Conservation (phyloP, 2,113 vertebrate genomes). For the Gasterosteus aculeatus region DNA sequence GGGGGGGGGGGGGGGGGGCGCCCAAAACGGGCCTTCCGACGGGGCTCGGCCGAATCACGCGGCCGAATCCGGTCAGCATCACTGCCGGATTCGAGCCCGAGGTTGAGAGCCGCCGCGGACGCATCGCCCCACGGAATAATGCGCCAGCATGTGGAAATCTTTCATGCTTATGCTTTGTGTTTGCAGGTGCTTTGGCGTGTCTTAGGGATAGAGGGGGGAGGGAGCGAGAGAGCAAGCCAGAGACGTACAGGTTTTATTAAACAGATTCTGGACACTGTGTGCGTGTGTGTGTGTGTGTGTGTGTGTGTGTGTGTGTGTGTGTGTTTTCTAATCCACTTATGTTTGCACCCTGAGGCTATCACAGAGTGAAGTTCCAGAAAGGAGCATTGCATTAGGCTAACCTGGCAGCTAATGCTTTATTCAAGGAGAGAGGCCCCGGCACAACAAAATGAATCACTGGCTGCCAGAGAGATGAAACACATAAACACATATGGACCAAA, state of each 20-base stretch:
- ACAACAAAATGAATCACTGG: conserved; percentile 53
- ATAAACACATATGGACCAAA: conserved; percentile 34
- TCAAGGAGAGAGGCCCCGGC: conserved; percentile 32
- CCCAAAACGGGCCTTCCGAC: neutral
- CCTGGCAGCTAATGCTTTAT: conserved; percentile 61
- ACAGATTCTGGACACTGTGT: conserved; percentile 16
- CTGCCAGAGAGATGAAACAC: conserved; percentile 38
- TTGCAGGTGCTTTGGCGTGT: conserved; percentile 15
- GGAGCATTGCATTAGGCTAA: conserved; percentile 61
- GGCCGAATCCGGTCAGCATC: conserved; percentile 43
- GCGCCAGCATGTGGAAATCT: conserved; percentile 13
- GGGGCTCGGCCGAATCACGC: conserved; percentile 6
- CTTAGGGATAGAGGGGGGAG: neutral
- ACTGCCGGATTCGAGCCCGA: conserved; percentile 8
- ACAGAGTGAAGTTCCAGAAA: conserved; percentile 53
- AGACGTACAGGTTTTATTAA: conserved; percentile 40
- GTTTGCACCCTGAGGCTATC: conserved; percentile 63
- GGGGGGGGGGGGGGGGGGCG: too few relatives aligned
- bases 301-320: conserved; percentile 3
- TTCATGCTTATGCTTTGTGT: conserved; percentile 24
- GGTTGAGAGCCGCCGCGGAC: conserved; percentile 12
- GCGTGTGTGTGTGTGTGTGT: too few relatives aligned
- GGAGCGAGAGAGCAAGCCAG: neutral
- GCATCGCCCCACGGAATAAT: conserved; percentile 3
- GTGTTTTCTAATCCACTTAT: conserved; percentile 67